These are phyloP conservation scores for Leptura quadrifasciata DNA, from an alignment of 2,888 invertebrate species.

Conservation along the genomic window DNA sequence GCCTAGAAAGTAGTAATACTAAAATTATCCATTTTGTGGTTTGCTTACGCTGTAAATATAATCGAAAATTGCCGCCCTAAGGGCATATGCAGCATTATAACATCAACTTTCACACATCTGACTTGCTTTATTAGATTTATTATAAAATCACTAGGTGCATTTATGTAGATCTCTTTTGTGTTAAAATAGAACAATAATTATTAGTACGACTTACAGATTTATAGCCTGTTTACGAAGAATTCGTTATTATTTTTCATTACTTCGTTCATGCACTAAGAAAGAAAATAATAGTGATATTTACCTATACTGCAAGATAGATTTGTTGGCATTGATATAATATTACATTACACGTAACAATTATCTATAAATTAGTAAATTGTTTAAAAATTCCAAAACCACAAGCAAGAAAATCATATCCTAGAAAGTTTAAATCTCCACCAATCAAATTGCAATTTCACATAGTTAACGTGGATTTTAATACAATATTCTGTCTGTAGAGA, in stretches of 20 bases:
- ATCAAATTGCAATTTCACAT: too few species aligned
- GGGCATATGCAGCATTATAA: conserved; percentile 44
- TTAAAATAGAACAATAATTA: not conserved
- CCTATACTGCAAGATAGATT: too few species aligned
- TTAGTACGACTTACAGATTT: not conserved
- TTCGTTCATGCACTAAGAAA: not conserved
- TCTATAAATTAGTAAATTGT: too few species aligned
- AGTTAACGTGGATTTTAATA: too few species aligned
- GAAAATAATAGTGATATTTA: too few species aligned
- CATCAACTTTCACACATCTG: conserved; percentile 51
- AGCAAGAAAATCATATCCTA: too few species aligned
- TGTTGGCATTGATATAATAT: too few species aligned
- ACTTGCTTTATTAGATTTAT: conserved; percentile 46
- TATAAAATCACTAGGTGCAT: conserved; percentile 35
- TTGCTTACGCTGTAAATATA: conserved; percentile 52
- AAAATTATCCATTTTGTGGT: conserved; percentile 54
- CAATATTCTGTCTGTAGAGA: too few species aligned
- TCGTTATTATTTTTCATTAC: not conserved
- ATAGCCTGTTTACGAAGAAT: not conserved
- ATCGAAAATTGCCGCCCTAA: conserved; percentile 51
- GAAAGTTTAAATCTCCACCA: too few species aligned
- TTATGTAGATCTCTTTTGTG: not conserved
- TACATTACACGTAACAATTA: too few species aligned
- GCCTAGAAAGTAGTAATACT: conserved; percentile 52
- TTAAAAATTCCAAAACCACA: too few species aligned